Base-by-base conservation (phyloP, 2,888 invertebrate genomes). In the Drosophila aldrichi region DNA sequence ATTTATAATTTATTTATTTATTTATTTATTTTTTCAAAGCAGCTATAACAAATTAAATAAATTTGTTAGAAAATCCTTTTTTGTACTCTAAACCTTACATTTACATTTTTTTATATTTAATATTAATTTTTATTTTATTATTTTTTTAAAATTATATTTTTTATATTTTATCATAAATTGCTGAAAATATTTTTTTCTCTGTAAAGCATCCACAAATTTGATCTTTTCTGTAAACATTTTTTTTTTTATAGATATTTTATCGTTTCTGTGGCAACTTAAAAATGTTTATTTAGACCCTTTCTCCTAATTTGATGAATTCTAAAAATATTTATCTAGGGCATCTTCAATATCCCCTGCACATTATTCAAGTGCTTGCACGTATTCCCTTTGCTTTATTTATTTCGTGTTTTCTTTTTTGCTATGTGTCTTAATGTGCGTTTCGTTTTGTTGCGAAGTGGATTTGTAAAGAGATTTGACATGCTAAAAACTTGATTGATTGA, bases 401-500 rank as follows among this genome's bases (percentile, higher is more conserved):
- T 36, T 38, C 36, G 16, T 14, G 14, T n/a, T n/a, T 36, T 14
- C 6, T 16, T 16, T 36, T 41, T 51, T 43, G 18, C 54, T 40
- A 43, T 78, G 79, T 75, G 67, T 77, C 57, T 67, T 67, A 62
- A 64, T 79, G 67, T 68, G 44, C 81, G 68, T 44, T 71, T 60
- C 58, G 48, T 71, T 66, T 70, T 72, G 74, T 73, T 76, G 74
- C 66, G 69, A 72, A 80, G 78, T 88, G 88, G 88, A 87, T 90
- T 89, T 89, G 82, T 76, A 73, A 77, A 75, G 77, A 86, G 88
- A 89, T 85, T 90, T 89, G 82, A 81, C 79, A 84, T 82, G 77
- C 74, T 86, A 77, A 86, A 84, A 86, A 78, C 78, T 79, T 88
- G 90, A 89, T 90, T 89, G 88, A 90, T 88, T 87, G 90, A 82